Percentiles rank a stretch among this genome's conserved stretches.
These are phyloP conservation scores for Sinocyclocheilus grahami DNA, from an alignment of 2,113 vertebrate species.

Conservation along the genomic window DNA sequence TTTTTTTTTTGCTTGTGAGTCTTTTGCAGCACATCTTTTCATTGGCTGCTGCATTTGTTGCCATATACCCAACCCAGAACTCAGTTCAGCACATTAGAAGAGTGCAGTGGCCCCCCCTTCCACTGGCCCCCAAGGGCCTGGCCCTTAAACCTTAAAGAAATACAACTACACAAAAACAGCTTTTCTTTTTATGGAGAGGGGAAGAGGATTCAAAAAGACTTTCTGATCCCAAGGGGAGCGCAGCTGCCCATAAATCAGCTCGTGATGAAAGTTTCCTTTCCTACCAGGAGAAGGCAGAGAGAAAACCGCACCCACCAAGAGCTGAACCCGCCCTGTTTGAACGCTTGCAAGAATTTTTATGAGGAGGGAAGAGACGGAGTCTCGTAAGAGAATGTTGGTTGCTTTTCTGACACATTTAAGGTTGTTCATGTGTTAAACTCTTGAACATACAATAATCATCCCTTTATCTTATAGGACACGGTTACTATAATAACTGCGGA, in stretches of 20 bases:
- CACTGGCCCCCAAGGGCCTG: slow-evolving; percentile 57
- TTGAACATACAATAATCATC: not conserved
- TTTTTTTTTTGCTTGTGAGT: not conserved
- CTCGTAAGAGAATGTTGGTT: slow-evolving; percentile 37
- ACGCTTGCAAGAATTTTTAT: slow-evolving; percentile 73
- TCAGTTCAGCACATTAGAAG: slow-evolving; percentile 59
- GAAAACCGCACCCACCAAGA: slow-evolving; percentile 59
- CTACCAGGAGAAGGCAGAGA: slow-evolving; percentile 69
- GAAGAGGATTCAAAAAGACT: slow-evolving; percentile 72
- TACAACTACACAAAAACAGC: slow-evolving; percentile 67
- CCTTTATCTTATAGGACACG: not conserved
- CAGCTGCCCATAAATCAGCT: slow-evolving; percentile 74
- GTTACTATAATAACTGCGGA: not conserved
- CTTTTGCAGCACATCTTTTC: slow-evolving; percentile 9
- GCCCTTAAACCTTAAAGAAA: slow-evolving; percentile 56
- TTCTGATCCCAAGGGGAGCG: slow-evolving; percentile 70
- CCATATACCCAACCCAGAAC: slow-evolving; percentile 49
- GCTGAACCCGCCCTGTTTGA: slow-evolving; percentile 56
- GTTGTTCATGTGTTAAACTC: slow-evolving; percentile 18
- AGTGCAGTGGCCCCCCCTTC: slow-evolving; percentile 69
- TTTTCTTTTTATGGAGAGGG: slow-evolving; percentile 66
- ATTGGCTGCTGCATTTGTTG: slow-evolving; percentile 40
- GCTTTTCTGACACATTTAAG: slow-evolving; percentile 20
- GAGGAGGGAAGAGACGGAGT: slow-evolving; percentile 63
- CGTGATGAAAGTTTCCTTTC: slow-evolving; percentile 79